Conservation (phyloP, 2,797 vertebrate genomes). For the Parauchenoglanis ngamensis region DNA sequence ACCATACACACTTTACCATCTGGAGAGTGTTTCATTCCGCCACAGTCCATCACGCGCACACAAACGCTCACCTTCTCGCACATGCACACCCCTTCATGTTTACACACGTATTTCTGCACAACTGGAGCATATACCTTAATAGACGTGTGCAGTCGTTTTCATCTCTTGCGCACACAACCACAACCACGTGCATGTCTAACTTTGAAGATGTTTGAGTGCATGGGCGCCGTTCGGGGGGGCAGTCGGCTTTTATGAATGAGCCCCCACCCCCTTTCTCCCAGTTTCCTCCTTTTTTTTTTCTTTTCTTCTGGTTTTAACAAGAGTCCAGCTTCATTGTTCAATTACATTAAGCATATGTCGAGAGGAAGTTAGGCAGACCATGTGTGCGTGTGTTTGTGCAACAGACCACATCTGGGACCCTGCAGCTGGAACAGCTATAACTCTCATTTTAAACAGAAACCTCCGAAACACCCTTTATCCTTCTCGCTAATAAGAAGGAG, state of each 20-base stretch:
- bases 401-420: constrained; percentile 72
- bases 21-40: constrained; percentile 54
- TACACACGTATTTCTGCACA: not conserved
- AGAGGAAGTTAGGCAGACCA: constrained; percentile 70
- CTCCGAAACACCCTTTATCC: constrained; percentile 25
- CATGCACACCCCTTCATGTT: not conserved
- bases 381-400: constrained; percentile 69
- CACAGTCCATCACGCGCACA: constrained; percentile 29
- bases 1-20: constrained; percentile 55
- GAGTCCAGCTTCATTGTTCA: constrained; percentile 68
- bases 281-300: not conserved
- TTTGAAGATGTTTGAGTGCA: constrained; percentile 33
- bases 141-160: not conserved
- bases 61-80: not conserved
- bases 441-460: constrained; percentile 51
- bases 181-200: not conserved
- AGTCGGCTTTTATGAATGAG: constrained; percentile 29
- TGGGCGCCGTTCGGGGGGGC: constrained; percentile 27
- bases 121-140: not conserved
- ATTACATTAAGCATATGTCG: constrained; percentile 65
- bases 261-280: constrained; percentile 4
- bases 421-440: constrained; percentile 66
- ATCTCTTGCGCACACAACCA: not conserved
- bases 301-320: constrained; percentile 44
- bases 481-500: constrained; percentile 22